Evolutionary conservation across 1,140 invertebrate species (phyloP), one percentile per base, ranked within the genome.

Genomic region (Epicauta chinensis): DNA sequence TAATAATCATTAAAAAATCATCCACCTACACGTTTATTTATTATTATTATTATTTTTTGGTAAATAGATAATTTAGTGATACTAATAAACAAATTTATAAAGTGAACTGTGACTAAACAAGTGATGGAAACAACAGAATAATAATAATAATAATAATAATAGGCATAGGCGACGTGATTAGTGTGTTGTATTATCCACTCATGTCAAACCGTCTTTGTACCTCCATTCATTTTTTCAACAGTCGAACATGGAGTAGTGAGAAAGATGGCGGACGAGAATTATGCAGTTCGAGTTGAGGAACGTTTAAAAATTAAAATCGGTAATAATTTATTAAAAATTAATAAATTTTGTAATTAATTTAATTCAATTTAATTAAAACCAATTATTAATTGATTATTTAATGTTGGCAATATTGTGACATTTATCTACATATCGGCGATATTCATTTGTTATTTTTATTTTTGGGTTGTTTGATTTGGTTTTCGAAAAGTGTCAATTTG

Each of bases 281-380:
- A 81, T 79, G 82, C 85, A 81, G 85, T 89, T 76, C 82, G 87
- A 77, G 81, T 87, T 75, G 85, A 86, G 73, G 86, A 90, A 79
- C 81, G 85, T 73, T 80, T 90, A 73, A 88, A 84, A 82, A 87
- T 89, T 69, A 90, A 89, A 82, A 88, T 90, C 68, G 87, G 87
- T 89, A 79, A 73, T 80, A 34, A 13, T 16, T 39, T n/a, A 47
- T 48, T 9, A 4, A 34, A n/a, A n/a, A 34, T 34, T 34, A 34
- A 12, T 34, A 9, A 34, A n/a, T 34, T 34, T 4, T 12, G 11
- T 7, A n/a, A 7, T 34, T n/a, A 34, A 34, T 2, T 23, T 15
- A 1, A 41, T 23, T 16, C 45, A n/a, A 38, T n/a, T n/a, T n/a
- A n/a, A 35, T 16, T 35, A 30, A 35, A 45, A 12, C 14, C 7